Evolutionary conservation across 2,113 vertebrate species (phyloP).

Genomic region (Naja naja): DNA sequence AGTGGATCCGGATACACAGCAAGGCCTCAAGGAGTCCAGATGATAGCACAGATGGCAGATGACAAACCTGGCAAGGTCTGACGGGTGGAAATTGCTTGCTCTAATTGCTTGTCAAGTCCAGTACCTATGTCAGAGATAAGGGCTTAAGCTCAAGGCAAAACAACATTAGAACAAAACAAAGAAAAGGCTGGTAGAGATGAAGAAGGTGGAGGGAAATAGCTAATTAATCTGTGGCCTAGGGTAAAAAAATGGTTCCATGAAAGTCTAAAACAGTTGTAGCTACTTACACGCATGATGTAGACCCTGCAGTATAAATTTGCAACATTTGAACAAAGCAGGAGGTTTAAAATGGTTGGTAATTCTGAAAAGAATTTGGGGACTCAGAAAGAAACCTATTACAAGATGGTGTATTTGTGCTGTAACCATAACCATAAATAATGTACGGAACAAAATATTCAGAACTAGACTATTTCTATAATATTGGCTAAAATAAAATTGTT

Average conservation of each 20-base stretch:
- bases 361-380: neutral
- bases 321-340: neutral
- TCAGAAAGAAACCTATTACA: neutral
- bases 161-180: conserved; percentile 44
- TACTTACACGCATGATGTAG: neutral
- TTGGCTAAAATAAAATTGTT: conserved; percentile 1
- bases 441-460: neutral
- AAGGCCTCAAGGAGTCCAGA: conserved; percentile 78
- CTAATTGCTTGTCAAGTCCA: conserved; percentile 93
- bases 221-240: neutral
- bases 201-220: neutral
- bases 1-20: conserved; percentile 70
- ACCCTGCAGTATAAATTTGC: neutral
- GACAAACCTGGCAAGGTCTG: conserved; percentile 81
- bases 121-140: conserved; percentile 78
- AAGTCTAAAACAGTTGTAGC: conserved; percentile 1
- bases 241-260: neutral
- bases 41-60: conserved; percentile 87
- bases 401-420: neutral
- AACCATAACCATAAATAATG: neutral
- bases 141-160: conserved; percentile 63
- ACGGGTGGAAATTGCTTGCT: conserved; percentile 84
- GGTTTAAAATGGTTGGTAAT: neutral
- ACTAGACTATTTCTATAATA: neutral
- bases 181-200: neutral